Percentiles rank a stretch among this genome's conserved stretches.
Evolutionary conservation across 1,140 invertebrate species (phyloP).

Genomic region (Xylocopa sonorina): DNA sequence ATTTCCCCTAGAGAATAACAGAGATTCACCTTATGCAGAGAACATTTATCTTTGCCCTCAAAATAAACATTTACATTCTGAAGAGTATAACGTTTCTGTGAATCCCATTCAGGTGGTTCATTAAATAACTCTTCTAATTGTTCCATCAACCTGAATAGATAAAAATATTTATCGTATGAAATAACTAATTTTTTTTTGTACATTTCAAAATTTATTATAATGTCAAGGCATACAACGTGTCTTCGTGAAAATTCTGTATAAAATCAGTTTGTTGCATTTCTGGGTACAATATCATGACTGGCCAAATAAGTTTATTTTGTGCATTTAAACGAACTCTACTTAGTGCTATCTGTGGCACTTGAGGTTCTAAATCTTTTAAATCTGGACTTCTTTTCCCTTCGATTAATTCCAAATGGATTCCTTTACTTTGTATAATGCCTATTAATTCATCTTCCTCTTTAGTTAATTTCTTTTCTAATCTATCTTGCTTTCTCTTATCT

Average conservation of each 20-base stretch:
- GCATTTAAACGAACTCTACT: conserved; percentile 84
- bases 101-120: conserved; percentile 89
- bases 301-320: conserved; percentile 88
- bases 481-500: conserved; percentile 84
- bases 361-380: conserved; percentile 84
- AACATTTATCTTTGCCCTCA: conserved; percentile 87
- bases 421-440: conserved; percentile 82
- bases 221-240: conserved; percentile 83
- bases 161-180: conserved; percentile 9
- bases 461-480: conserved; percentile 82
- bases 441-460: conserved; percentile 83
- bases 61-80: conserved; percentile 90
- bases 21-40: conserved; percentile 85
- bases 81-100: conserved; percentile 85
- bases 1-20: conserved; percentile 85
- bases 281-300: conserved; percentile 92
- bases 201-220: no score
- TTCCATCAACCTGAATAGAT: conserved; percentile 84
- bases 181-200: neutral
- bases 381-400: conserved; percentile 75
- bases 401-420: conserved; percentile 80
- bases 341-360: conserved; percentile 84
- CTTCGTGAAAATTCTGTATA: conserved; percentile 88
- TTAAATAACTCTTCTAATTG: conserved; percentile 90
- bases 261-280: conserved; percentile 89